These are phyloP conservation scores for Melanotaenia maccullochi DNA, from an alignment of 2,797 vertebrate species.

Conservation along the genomic window DNA sequence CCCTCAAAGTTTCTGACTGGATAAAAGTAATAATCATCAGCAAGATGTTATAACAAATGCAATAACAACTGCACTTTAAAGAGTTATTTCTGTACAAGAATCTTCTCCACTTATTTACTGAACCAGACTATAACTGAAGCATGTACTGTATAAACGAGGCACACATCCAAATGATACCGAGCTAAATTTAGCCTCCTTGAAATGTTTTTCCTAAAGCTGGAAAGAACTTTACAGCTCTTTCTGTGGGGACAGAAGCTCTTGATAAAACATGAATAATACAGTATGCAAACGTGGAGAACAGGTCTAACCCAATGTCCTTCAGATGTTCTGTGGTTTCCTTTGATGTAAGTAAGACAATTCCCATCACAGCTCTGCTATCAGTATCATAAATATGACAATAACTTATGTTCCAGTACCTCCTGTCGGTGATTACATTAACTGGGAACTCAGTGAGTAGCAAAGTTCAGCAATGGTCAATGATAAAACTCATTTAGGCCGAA, in stretches of 20 bases:
- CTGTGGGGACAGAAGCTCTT: conserved; percentile 40
- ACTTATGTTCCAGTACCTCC: conserved; percentile 47
- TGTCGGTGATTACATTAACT: conserved; percentile 44
- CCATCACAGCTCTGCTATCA: conserved; percentile 36
- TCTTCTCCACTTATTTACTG: conserved; percentile 38
- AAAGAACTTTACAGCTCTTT: conserved; percentile 54
- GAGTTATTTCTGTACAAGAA: conserved; percentile 22
- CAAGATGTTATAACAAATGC: conserved; percentile 19
- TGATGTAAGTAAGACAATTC: conserved; percentile 38
- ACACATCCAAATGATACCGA: conserved; percentile 53
- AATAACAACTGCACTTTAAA: conserved; percentile 39
- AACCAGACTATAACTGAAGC: conserved; percentile 40
- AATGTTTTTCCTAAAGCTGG: conserved; percentile 35
- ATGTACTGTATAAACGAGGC: conserved; percentile 55
- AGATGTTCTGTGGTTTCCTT: conserved; percentile 32
- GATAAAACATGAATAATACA: conserved; percentile 53
- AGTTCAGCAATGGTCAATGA: conserved; percentile 81
- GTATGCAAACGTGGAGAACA: conserved; percentile 40
- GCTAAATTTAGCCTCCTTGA: conserved; percentile 63
- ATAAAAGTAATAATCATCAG: conserved; percentile 11
- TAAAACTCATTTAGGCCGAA: conserved; percentile 76
- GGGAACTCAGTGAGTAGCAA: conserved; percentile 68
- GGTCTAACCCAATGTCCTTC: conserved; percentile 56
- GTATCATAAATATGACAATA: conserved; percentile 62
- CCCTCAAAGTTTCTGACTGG: conserved; percentile 11